Conservation (phyloP, 2,113 vertebrate genomes). For the Istiophorus platypterus region DNA sequence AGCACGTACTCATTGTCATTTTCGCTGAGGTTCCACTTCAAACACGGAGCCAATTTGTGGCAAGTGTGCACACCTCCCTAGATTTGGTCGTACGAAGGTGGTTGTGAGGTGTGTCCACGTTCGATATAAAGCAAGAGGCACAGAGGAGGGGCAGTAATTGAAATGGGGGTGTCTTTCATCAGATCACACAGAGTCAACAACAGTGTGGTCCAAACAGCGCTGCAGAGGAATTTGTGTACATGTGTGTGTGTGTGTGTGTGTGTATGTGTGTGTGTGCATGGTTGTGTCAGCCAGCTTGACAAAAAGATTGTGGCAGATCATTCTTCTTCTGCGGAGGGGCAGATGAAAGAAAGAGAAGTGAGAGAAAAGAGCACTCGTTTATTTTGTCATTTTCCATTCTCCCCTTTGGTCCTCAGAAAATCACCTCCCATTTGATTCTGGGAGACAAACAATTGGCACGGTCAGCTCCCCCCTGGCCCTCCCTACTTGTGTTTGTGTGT, state of each 20-base stretch:
- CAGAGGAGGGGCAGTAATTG: constrained; percentile 60
- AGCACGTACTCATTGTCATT: constrained; percentile 31
- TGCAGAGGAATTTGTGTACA: constrained; percentile 6
- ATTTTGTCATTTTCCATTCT: constrained; percentile 71
- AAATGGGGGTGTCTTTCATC: constrained; percentile 64
- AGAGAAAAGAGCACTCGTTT: constrained; percentile 64
- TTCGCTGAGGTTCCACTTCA: constrained; percentile 25
- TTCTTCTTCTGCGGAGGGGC: constrained; percentile 45
- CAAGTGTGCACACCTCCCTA: neutral
- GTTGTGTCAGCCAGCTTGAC: constrained; percentile 48
- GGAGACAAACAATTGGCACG: constrained; percentile 59
- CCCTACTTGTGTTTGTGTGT: constrained; percentile 7
- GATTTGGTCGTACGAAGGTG: neutral
- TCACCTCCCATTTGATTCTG: constrained; percentile 60
- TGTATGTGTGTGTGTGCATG: constrained; percentile 9
- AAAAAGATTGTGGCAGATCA: constrained; percentile 63
- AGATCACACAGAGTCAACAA: constrained; percentile 49
- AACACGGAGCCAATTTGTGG: neutral
- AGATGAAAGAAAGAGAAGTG: constrained; percentile 52
- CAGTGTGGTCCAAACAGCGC: constrained; percentile 41
- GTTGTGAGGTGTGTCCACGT: constrained; percentile 19
- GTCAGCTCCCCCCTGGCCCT: constrained; percentile 20
- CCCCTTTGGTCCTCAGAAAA: constrained; percentile 53
- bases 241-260: constrained; percentile 17
- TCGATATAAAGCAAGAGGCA: constrained; percentile 27